Evolutionary conservation across 2,888 invertebrate genomes (phyloP), one percentile per base, ranked within the genome.

Genomic region (Globia sparganii): DNA sequence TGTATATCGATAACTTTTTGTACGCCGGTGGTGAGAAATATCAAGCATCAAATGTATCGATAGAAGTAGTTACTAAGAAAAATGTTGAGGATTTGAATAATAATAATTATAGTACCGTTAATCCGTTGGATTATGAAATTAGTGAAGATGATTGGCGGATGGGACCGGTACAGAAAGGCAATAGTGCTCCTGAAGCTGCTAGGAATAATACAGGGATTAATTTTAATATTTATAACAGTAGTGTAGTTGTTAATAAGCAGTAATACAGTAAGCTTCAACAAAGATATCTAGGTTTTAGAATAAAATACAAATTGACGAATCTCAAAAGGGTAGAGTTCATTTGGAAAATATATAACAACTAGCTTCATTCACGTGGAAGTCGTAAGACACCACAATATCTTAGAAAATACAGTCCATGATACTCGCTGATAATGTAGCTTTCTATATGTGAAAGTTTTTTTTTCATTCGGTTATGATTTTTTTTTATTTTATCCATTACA

Each of bases 111-210:
- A 80, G 72, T 8, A 86, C 87, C 13, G 43, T 31, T 0, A 86
- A 86, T 80, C 85, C 77, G 11, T 70, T 79, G 28, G 87, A 90
- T 75, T 91, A 90, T 78, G 89, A 92, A 49, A 91, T 93, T 64
- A 90, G 90, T 83, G 86, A 88, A 18, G 78, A 75, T 5, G 90
- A 93, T 77, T 93, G 92, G 93, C 87, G 93, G n/a, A 91, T 92
- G 69, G 91, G 61, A 0, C 71, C 86, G 0, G 37, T 81, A 34
- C 31, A 61, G 53, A 65, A 69, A 61, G 56, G 15, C 0, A 18
- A 4, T 9, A 43, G 31, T 64, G n/a, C 21, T 21, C 46, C 81
- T 62, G 53, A 61, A 21, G 3, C n/a, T 18, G 74, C 43, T 37
- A 65, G 11, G 1, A 71, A 80, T 67, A 40, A 31, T 34, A 77